Evolutionary conservation across 2,113 vertebrate genomes (phyloP).

Genomic region (Tursiops truncatus): DNA sequence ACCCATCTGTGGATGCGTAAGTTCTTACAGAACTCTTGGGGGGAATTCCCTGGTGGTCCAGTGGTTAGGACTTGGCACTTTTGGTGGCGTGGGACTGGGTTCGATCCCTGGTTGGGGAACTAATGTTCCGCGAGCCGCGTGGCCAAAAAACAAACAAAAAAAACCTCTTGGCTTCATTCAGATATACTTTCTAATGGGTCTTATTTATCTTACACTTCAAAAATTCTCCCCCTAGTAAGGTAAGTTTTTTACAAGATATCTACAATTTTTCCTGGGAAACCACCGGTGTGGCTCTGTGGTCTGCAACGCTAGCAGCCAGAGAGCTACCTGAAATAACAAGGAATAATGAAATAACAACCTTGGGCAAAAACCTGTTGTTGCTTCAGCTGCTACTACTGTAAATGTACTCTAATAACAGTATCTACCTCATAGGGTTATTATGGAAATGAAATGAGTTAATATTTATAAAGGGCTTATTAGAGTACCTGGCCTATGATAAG

Average conservation of each 20-base stretch:
- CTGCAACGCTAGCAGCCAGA: neutral
- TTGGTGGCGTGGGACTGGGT: neutral
- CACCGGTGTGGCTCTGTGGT: neutral
- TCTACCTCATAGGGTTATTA: neutral
- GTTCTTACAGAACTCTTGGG: neutral
- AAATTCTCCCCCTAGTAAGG: neutral
- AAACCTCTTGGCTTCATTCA: neutral
- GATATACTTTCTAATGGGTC: neutral
- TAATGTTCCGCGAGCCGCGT: neutral
- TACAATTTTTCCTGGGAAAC: neutral
- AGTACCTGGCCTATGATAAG: neutral
- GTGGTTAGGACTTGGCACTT: neutral
- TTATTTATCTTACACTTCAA: neutral
- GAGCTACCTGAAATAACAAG: neutral
- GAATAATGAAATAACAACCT: neutral
- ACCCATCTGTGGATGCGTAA: too few relatives aligned
- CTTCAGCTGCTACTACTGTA: neutral
- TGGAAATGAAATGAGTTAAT: neutral
- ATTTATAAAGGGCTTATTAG: neutral
- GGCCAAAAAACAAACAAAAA: neutral
- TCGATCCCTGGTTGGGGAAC: neutral
- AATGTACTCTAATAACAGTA: neutral
- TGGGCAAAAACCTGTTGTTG: neutral
- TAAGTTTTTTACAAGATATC: neutral
- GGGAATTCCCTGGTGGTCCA: neutral